Evolutionary conservation across 2,888 invertebrate species (phyloP).

Genomic region (Tipula unca): DNA sequence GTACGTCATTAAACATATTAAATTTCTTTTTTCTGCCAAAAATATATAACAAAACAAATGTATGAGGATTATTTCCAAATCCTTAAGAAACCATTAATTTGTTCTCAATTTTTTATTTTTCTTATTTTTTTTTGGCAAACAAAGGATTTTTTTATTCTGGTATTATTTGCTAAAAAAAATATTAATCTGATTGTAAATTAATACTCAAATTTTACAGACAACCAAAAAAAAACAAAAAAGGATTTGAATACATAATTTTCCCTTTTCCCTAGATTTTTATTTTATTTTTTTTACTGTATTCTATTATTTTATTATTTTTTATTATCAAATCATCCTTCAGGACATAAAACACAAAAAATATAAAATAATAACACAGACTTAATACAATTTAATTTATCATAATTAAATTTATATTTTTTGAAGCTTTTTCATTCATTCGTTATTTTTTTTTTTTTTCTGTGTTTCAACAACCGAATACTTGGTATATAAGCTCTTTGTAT

Average conservation of each 20-base stretch:
- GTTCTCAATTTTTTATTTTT: background rate
- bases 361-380: background rate
- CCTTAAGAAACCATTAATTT: background rate
- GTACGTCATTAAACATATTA: background rate
- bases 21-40: background rate
- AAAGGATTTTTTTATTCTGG: background rate
- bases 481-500: background rate
- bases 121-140: background rate
- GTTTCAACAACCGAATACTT: background rate
- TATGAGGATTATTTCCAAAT: background rate
- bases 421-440: background rate
- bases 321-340: background rate
- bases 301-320: background rate
- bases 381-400: conserved; percentile 4
- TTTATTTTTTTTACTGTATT: background rate
- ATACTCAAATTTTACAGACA: conserved; percentile 14
- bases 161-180: background rate
- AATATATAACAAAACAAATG: background rate
- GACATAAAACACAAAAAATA: background rate
- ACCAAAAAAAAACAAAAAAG: background rate
- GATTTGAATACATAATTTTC: background rate
- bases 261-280: background rate
- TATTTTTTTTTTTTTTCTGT: background rate
- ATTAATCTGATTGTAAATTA: conserved; percentile 8
- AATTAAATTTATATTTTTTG: background rate